These are phyloP conservation scores for Stichodactyla mertensii DNA, from an alignment of 64 coral and sea anemone genomes.

Conservation along the genomic window DNA sequence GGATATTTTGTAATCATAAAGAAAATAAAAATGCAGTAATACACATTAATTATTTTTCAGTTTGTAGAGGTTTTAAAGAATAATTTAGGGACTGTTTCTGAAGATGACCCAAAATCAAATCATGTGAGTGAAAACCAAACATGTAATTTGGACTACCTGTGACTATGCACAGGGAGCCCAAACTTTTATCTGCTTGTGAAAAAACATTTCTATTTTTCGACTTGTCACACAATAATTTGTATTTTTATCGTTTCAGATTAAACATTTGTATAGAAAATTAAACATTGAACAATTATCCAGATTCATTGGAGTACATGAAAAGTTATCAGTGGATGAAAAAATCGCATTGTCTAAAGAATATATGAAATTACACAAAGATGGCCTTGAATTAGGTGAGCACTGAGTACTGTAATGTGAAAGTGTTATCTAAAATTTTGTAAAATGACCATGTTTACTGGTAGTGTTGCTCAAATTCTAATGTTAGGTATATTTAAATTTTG, in stretches of 20 bases:
- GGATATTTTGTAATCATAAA: no score
- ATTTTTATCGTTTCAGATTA: slow-evolving; percentile 39
- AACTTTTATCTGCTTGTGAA: neutral
- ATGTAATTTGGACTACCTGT: no score
- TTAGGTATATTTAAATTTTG: no score
- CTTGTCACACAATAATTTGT: neutral
- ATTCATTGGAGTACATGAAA: slow-evolving; percentile 59
- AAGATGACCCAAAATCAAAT: slow-evolving; percentile 57
- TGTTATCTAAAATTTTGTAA: no score
- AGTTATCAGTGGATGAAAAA: slow-evolving; percentile 63
- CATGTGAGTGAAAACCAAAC: slow-evolving; percentile 44
- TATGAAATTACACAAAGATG: slow-evolving; percentile 85
- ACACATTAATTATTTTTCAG: slow-evolving; percentile 2
- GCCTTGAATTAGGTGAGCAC: slow-evolving; percentile 80
- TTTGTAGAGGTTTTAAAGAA: slow-evolving; percentile 72
- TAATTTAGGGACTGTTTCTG: slow-evolving; percentile 27
- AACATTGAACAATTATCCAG: slow-evolving; percentile 88
- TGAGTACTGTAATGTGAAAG: neutral
- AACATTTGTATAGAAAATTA: slow-evolving; percentile 66
- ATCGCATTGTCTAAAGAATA: slow-evolving; percentile 73
- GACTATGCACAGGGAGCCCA: neutral
- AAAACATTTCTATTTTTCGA: neutral
- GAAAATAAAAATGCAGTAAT: no score
- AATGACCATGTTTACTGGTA: no score
- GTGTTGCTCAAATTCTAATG: no score